Evolutionary conservation across 1,140 invertebrate species (phyloP).

Genomic region (Radopholus similis): DNA sequence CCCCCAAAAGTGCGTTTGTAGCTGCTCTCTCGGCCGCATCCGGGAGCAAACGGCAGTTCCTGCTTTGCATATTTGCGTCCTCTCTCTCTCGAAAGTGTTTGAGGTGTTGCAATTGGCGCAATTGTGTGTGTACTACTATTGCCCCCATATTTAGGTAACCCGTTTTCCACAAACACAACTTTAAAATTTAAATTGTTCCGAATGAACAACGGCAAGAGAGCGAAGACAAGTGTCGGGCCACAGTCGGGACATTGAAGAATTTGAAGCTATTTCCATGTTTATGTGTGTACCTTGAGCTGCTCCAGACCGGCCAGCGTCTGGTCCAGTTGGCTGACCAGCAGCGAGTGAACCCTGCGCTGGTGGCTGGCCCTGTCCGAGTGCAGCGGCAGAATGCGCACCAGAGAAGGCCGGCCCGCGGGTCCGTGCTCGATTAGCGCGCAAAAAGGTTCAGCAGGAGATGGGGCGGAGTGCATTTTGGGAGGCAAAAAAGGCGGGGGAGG

Average conservation of each 20-base stretch:
- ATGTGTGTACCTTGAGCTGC: constrained; percentile 4
- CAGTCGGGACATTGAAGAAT: too few species aligned
- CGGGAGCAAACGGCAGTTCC: too few species aligned
- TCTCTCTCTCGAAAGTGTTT: too few species aligned
- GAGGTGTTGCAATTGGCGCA: too few species aligned
- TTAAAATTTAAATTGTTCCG: not conserved
- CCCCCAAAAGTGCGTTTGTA: too few species aligned
- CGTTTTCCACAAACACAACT: not conserved
- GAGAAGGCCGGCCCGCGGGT: not conserved
- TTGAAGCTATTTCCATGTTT: too few species aligned
- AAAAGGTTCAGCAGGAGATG: not conserved
- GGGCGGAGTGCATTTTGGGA: too few species aligned
- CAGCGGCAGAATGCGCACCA: not conserved
- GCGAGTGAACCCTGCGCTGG: not conserved
- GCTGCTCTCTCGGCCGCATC: too few species aligned
- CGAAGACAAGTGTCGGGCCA: too few species aligned
- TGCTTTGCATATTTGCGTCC: too few species aligned
- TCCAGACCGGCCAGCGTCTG: constrained; percentile 2
- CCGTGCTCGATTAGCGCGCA: not conserved
- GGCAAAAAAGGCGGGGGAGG: too few species aligned
- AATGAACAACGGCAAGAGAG: not conserved
- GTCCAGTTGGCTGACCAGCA: constrained; percentile 4
- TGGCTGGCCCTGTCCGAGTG: not conserved
- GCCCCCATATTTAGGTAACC: not conserved
- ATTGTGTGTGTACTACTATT: not conserved